Evolutionary conservation across 2,797 vertebrate species (phyloP).

Genomic region (Falco columbarius): DNA sequence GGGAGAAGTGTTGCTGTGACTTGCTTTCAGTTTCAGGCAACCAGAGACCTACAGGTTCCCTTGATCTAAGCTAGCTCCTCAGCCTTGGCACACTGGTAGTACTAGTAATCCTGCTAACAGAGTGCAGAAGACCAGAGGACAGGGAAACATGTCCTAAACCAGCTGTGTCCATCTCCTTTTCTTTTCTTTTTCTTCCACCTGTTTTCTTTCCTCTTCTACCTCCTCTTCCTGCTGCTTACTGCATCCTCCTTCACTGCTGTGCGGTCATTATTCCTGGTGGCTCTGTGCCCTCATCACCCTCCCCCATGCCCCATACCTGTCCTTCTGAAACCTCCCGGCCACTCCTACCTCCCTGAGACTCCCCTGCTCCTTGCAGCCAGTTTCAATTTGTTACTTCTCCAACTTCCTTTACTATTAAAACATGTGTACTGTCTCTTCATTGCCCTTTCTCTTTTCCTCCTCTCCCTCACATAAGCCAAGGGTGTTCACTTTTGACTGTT

Average conservation of each 20-base stretch:
- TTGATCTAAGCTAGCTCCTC: neutral
- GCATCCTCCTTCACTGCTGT: neutral
- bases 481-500: neutral
- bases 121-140: neutral
- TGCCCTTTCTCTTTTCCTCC: neutral
- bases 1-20: neutral
- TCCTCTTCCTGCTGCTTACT: neutral
- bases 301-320: neutral
- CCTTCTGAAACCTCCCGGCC: neutral
- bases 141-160: neutral
- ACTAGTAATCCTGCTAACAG: neutral
- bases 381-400: neutral
- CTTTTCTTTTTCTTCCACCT: neutral
- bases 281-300: neutral
- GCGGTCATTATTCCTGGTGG: neutral
- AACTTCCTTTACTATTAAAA: neutral
- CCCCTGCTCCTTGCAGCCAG: neutral
- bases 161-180: neutral
- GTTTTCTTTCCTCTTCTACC: neutral
- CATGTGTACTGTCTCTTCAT: neutral
- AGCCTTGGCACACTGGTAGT: too few species aligned
- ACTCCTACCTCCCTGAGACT: neutral
- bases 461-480: neutral
- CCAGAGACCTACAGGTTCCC: neutral
- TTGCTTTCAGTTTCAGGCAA: neutral